These are phyloP conservation scores for Austrofundulus limnaeus DNA, from an alignment of 2,113 vertebrate genomes.

Conservation along the genomic window DNA sequence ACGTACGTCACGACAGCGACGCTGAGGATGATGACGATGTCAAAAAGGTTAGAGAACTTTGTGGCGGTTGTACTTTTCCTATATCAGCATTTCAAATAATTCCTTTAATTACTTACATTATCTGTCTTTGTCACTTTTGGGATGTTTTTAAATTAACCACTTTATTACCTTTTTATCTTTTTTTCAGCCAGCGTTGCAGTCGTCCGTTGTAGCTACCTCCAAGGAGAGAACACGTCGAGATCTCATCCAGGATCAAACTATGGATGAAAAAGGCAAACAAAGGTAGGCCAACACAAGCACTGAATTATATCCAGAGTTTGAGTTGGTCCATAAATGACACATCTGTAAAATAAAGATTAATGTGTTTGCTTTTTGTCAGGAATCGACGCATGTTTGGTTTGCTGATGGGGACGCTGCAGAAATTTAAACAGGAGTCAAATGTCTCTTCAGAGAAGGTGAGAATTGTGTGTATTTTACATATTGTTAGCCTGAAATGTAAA, in stretches of 20 bases:
- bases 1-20: constrained; percentile 96
- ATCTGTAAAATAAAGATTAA: too few species aligned
- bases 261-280: constrained; percentile 98
- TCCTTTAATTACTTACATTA: not conserved
- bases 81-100: not conserved
- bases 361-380: constrained; percentile 64
- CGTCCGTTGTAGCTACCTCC: constrained; percentile 99
- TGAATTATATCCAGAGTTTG: not conserved
- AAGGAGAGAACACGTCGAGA: constrained; percentile 98
- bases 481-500: too few species aligned
- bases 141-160: too few species aligned
- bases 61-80: not conserved
- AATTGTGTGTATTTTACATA: not conserved
- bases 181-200: constrained; percentile 93
- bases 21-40: constrained; percentile 97
- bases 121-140: not conserved
- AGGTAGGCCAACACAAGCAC: constrained; percentile 75
- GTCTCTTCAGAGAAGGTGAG: constrained; percentile 92
- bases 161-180: not conserved
- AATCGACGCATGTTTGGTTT: constrained; percentile 99
- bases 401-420: constrained; percentile 98
- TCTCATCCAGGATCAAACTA: constrained; percentile 99
- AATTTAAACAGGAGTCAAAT: constrained; percentile 98
- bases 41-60: constrained; percentile 85
- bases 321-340: too few species aligned